Evolutionary conservation across 2,888 invertebrate species (phyloP).

Genomic region (Sericinus montela): DNA sequence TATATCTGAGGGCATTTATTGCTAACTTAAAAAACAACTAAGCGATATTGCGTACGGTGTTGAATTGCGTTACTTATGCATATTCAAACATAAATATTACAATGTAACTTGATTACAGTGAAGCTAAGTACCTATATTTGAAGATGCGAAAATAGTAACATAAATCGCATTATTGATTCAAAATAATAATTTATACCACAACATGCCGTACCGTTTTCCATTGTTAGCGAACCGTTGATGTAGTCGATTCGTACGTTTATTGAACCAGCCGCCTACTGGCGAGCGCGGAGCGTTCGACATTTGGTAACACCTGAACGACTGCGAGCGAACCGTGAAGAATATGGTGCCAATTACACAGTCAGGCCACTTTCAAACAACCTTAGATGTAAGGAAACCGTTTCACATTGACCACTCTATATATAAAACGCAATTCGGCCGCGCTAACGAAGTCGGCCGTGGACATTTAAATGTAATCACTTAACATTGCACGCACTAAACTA

Average conservation of each 20-base stretch:
- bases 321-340: slow-evolving; percentile 38
- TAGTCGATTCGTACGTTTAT: slow-evolving; percentile 58
- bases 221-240: slow-evolving; percentile 61
- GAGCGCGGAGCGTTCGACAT: slow-evolving; percentile 63
- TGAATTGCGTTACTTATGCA: slow-evolving; percentile 42
- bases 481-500: slow-evolving; percentile 71
- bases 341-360: slow-evolving; percentile 13
- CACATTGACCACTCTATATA: slow-evolving; percentile 45
- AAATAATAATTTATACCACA: slow-evolving; percentile 22
- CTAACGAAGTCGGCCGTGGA: slow-evolving; percentile 45
- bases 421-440: slow-evolving; percentile 51
- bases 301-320: slow-evolving; percentile 41
- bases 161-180: slow-evolving; percentile 28
- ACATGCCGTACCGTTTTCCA: slow-evolving; percentile 65
- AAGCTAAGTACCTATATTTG: slow-evolving; percentile 25
- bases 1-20: slow-evolving; percentile 50
- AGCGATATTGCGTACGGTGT: slow-evolving; percentile 52
- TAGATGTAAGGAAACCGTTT: slow-evolving; percentile 44
- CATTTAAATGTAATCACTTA: slow-evolving; percentile 74
- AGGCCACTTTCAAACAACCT: slow-evolving; percentile 54
- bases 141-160: slow-evolving; percentile 20
- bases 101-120: too few relatives aligned
- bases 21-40: slow-evolving; percentile 40
- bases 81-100: slow-evolving; percentile 37
- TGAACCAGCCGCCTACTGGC: slow-evolving; percentile 65